Percentiles rank a stretch among this genome's conserved stretches.
Conservation (phyloP, 1,140 invertebrate genomes). For the Orchestia grillus region DNA sequence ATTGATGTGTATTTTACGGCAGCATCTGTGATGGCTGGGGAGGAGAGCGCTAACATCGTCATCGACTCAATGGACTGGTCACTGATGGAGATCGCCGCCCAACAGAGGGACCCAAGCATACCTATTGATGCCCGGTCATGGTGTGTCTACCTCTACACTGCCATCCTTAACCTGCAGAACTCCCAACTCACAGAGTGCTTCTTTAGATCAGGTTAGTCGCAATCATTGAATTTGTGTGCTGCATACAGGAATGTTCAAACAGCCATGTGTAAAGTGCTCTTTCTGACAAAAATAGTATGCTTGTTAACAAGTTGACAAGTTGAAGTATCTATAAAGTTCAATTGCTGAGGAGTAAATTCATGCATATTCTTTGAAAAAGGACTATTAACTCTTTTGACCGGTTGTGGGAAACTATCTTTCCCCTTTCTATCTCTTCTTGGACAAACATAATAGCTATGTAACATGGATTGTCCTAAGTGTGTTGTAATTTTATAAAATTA, state of each 20-base stretch:
- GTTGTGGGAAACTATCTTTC: neutral
- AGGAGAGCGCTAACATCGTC: conserved; percentile 4
- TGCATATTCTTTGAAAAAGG: neutral
- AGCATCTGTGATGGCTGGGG: conserved; percentile 34
- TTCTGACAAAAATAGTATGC: neutral
- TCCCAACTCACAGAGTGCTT: neutral
- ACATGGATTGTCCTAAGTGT: neutral
- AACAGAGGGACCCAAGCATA: neutral
- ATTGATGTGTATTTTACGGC: neutral
- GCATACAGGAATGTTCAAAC: neutral
- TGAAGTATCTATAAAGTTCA: neutral
- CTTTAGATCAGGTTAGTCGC: conserved; percentile 34
- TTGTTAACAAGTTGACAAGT: neutral
- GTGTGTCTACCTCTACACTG: conserved; percentile 44
- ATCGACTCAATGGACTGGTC: conserved; percentile 37
- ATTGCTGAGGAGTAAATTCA: neutral
- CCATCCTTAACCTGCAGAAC: conserved; percentile 25
- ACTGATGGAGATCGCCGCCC: neutral
- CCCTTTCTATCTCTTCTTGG: neutral
- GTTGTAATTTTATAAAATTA: neutral
- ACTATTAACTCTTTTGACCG: too few species aligned
- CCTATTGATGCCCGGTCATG: neutral
- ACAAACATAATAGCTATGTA: neutral
- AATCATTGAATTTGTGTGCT: neutral
- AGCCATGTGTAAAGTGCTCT: neutral